These are phyloP conservation scores for Pimephales promelas DNA, from an alignment of 2,113 vertebrate species.

Conservation along the genomic window DNA sequence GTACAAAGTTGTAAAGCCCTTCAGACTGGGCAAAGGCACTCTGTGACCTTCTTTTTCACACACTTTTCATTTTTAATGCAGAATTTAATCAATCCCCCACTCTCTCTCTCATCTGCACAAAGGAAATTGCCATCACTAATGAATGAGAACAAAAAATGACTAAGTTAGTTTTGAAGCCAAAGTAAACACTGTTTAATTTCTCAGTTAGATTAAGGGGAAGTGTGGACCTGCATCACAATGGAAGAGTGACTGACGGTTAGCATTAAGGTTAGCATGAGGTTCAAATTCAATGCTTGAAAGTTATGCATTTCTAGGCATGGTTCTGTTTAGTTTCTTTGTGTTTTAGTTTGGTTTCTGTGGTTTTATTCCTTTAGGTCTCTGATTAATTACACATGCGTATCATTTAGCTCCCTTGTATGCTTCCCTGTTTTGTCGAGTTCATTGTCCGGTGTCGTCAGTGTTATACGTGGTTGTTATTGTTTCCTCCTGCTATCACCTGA, in stretches of 20 bases:
- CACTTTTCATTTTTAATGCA: conserved; percentile 68
- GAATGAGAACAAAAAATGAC: conserved; percentile 62
- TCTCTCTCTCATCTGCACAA: conserved; percentile 60
- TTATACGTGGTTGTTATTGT: too few species aligned
- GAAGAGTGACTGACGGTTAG: conserved; percentile 3
- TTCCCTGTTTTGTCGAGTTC: too few species aligned
- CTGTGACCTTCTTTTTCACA: conserved; percentile 11
- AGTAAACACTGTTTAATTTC: conserved; percentile 71
- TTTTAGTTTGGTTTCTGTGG: too few species aligned
- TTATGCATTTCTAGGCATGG: background rate
- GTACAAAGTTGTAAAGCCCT: conserved; percentile 7
- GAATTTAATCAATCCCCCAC: conserved; percentile 63
- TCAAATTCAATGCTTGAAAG: background rate
- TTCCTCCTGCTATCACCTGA: too few species aligned
- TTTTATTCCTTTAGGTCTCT: too few species aligned
- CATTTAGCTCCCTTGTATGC: too few species aligned
- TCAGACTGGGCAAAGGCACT: background rate
- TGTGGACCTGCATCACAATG: conserved; percentile 51
- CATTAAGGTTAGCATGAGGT: background rate
- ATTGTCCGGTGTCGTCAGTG: too few species aligned
- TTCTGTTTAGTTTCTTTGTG: too few species aligned
- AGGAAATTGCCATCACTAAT: conserved; percentile 68
- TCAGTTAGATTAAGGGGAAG: conserved; percentile 59
- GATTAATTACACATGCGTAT: too few species aligned
- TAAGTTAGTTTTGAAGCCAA: conserved; percentile 60